Evolutionary conservation across 2,113 vertebrate genomes (phyloP).

Genomic region (Bufo bufo): DNA sequence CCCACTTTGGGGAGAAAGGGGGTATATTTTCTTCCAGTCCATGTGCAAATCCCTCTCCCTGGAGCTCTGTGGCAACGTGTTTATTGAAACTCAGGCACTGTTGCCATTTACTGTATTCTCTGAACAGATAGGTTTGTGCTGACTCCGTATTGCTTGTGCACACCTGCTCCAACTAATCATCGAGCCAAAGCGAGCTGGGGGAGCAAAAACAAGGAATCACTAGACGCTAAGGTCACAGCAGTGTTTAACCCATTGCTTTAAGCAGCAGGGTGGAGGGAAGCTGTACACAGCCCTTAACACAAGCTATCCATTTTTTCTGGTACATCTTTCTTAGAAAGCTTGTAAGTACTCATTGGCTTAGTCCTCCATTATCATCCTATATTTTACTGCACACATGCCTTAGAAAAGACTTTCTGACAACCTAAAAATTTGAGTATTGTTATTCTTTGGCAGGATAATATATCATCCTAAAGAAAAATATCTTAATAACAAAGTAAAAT

Average conservation of each 20-base stretch:
- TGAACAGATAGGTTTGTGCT: slow-evolving; percentile 46
- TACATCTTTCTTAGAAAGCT: slow-evolving; percentile 7
- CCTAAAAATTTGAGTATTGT: neutral
- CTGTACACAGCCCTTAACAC: neutral
- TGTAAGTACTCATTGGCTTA: neutral
- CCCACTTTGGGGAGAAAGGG: slow-evolving; percentile 32
- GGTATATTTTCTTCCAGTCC: slow-evolving; percentile 25
- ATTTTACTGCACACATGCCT: neutral
- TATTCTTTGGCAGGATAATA: neutral
- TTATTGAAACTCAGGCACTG: slow-evolving; percentile 43
- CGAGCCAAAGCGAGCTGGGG: slow-evolving; percentile 24
- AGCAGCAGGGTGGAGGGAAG: slow-evolving; percentile 3
- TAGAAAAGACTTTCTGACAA: neutral
- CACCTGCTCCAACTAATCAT: slow-evolving; percentile 53
- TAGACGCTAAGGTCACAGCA: slow-evolving; percentile 35
- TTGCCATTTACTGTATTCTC: slow-evolving; percentile 37
- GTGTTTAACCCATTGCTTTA: slow-evolving; percentile 47
- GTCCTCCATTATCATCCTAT: neutral
- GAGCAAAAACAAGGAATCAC: slow-evolving; percentile 40
- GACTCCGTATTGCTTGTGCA: slow-evolving; percentile 48
- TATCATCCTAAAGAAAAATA: neutral
- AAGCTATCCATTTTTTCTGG: neutral
- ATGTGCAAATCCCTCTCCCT: slow-evolving; percentile 34
- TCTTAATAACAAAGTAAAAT: neutral
- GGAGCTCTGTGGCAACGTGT: slow-evolving; percentile 36